Evolutionary conservation across 2,113 vertebrate species (phyloP).

Genomic region (Pteronura brasiliensis): DNA sequence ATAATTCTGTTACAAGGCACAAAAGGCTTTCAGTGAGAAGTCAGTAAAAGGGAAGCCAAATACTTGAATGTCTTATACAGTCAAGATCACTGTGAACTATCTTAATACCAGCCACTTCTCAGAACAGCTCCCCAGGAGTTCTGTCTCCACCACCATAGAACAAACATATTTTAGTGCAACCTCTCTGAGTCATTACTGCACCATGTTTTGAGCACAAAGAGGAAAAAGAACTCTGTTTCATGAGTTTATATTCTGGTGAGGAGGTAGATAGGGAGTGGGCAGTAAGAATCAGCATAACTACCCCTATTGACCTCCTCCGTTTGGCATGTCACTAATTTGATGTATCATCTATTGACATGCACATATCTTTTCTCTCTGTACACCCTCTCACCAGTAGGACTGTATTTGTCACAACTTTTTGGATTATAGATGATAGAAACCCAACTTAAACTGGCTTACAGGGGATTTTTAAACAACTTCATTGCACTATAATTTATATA

Average conservation of each 20-base stretch:
- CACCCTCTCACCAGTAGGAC: background rate
- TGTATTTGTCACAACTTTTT: background rate
- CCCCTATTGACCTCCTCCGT: background rate
- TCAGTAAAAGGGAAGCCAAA: background rate
- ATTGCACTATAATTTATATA: background rate
- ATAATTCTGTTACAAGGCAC: background rate
- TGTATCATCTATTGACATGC: background rate
- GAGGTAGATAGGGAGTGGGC: background rate
- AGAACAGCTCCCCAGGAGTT: background rate
- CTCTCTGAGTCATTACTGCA: background rate
- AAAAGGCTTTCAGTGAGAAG: background rate
- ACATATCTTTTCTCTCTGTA: background rate
- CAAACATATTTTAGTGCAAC: background rate
- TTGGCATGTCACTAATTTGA: background rate
- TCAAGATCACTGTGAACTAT: background rate
- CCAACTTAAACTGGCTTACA: background rate
- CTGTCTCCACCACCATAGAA: fast-evolving
- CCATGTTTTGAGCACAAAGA: background rate
- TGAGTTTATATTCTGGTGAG: background rate
- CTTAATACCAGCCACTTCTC: background rate
- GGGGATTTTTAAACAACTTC: background rate
- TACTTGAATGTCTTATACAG: background rate
- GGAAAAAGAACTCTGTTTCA: background rate
- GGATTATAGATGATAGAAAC: background rate
- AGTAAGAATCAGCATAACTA: background rate